Conservation (phyloP, 2,797 vertebrate species). For the Poecilia wingei region DNA sequence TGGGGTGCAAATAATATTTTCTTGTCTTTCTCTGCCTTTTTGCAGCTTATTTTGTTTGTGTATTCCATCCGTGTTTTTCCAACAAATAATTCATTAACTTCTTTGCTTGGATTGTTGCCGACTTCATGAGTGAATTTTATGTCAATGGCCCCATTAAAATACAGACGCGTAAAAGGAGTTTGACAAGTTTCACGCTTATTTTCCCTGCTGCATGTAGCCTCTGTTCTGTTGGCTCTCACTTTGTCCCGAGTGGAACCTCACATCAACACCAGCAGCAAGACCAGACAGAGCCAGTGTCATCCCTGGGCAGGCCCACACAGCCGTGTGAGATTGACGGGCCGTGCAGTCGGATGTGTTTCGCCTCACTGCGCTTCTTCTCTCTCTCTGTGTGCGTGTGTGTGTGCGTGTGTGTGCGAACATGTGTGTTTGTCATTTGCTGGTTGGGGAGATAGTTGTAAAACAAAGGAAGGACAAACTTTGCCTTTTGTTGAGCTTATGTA, state of each 20-base stretch:
- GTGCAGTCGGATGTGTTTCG: slow-evolving; percentile 61
- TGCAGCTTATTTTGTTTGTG: not conserved
- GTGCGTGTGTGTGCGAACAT: slow-evolving; percentile 13
- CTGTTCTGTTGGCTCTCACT: slow-evolving; percentile 24
- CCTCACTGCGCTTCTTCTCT: slow-evolving; percentile 48
- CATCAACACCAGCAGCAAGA: slow-evolving; percentile 62
- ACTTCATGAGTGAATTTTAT: not conserved
- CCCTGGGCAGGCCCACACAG: slow-evolving; percentile 63
- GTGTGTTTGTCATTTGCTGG: slow-evolving; percentile 57
- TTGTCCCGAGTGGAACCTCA: slow-evolving; percentile 49
- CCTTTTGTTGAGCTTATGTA: slow-evolving; percentile 51
- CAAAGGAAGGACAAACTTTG: slow-evolving; percentile 44
- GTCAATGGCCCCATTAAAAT: not conserved
- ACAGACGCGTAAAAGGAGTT: not conserved
- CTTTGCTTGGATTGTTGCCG: not conserved
- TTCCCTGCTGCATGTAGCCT: not conserved
- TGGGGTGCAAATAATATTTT: not conserved
- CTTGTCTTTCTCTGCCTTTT: not conserved
- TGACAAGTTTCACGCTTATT: not conserved
- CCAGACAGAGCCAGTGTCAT: slow-evolving; percentile 46
- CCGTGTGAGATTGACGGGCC: slow-evolving; percentile 62
- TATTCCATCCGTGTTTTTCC: not conserved
- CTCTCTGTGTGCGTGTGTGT: slow-evolving; percentile 34
- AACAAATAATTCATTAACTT: not conserved
- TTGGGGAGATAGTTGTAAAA: slow-evolving; percentile 47